Evolutionary conservation across 2,888 invertebrate genomes (phyloP).

Genomic region (Tridacna crocea): DNA sequence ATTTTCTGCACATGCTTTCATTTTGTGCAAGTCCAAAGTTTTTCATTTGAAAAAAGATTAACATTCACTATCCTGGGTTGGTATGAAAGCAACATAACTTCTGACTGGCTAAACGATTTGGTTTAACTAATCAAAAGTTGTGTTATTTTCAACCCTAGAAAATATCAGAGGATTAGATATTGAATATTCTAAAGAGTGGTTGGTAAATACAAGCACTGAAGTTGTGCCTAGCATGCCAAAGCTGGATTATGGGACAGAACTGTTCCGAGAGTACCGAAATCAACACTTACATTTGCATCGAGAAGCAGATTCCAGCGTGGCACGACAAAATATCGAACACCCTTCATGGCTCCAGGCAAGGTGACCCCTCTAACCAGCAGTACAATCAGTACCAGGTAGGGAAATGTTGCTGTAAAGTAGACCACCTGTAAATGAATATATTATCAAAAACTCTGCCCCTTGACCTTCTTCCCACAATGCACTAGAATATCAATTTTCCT

Average conservation of each 20-base stretch:
- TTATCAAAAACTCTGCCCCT: slow-evolving; percentile 20
- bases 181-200: not conserved
- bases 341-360: slow-evolving; percentile 93
- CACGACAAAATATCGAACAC: slow-evolving; percentile 93
- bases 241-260: no score
- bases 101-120: no score
- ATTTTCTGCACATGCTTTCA: no score
- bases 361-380: slow-evolving; percentile 95
- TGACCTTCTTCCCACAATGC: not conserved
- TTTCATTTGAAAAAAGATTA: no score
- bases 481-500: not conserved
- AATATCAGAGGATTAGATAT: not conserved
- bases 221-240: no score
- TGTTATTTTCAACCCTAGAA: no score
- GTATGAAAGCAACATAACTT: no score
- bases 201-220: not conserved
- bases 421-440: slow-evolving; percentile 87
- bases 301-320: slow-evolving; percentile 93
- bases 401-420: slow-evolving; percentile 96
- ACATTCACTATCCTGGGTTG: no score
- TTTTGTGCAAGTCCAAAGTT: no score
- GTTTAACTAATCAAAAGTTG: no score
- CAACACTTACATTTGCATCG: slow-evolving; percentile 89
- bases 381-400: slow-evolving; percentile 93
- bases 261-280: no score